Base-by-base conservation (phyloP, 2,797 vertebrate species). In the Paratrypauchen microcephalus region DNA sequence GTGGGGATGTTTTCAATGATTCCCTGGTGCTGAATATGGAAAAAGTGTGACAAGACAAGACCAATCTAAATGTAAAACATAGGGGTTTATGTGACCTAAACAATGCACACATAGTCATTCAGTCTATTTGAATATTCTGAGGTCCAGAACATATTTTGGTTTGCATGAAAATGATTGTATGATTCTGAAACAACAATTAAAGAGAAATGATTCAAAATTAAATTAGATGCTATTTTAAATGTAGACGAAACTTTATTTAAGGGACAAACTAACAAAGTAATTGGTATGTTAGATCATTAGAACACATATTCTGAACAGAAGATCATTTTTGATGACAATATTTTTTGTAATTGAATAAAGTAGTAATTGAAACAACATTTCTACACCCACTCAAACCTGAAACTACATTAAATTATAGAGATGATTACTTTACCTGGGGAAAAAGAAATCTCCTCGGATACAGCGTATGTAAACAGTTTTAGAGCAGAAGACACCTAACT, bases 1-100 rank as follows among this genome's bases (percentile, higher is more conserved):
- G 6, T 24, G 2, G 36, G 54, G 63, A 81, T 77, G 68, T 76
- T 84, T 76, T 21, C 28, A 24, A 65, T 36, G 28, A 65, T 76
- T 78, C 56, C 64, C 19, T 36, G 65, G 66, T 36, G 63, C 48
- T 69, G 64, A 72, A 78, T 74, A 41, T 26, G 62, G 74, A 73
- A 36, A 45, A 0, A 69, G 56, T 36, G 39, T 45, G 41, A n/a
- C n/a, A n/a, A n/a, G n/a, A 45, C 41, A 45, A 45, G 66, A 81
- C 65, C 59, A 64, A 15, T 74, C 65, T 66, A 72, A 69, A 67
- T 66, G 21, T 63, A 71, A 9, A 26, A 47, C 61, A 67, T 36
- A 71, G 39, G 60, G 48, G 45, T 19, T 16, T 79, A 71, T 88
- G 74, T 83, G 82, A 84, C 80, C 67, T 65, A 63, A 84, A 79